Base-by-base conservation (phyloP, 2,797 vertebrate species). In the Adelosebastes latens region DNA sequence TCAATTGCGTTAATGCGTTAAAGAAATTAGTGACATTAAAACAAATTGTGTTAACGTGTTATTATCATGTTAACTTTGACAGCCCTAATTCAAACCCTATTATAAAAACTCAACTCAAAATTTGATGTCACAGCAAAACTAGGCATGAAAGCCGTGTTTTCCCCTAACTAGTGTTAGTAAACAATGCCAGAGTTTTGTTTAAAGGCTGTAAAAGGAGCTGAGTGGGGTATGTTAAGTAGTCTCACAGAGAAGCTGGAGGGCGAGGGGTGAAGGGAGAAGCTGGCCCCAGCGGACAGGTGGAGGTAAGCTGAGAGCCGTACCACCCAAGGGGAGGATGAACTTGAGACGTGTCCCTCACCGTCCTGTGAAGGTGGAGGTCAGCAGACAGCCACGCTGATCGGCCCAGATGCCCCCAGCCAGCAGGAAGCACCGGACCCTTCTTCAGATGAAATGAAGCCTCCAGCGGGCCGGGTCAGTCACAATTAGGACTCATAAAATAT, bases 401-500 rank as follows among this genome's bases (percentile, higher is more conserved):
- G 86, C 86, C 58, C 14, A 76, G 90, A 88, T 86, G 82, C 83
- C 87, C 20, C 87, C 88, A 80, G 79, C 86, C 89, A 75, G 83
- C 78, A 31, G 84, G 82, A 78, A 81, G 85, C 83, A 78, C 74
- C 7, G n/a, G 66, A 84, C 79, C 85, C 85, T 71, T 80, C 87
- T 90, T 83, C 77, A 68, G 83, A 92, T 93, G 92, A 93, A 95
- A 93, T 84, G 85, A 90, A 92, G 92, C 92, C 93, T 92, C 82
- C 82, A 8, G 81, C 18, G 2, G 90, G 85, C 88, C 79, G 61
- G 94, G 94, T 95, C 95, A 93, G 85, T 79, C 89, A 85, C 95
- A 95, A 96, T 96, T 96, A 96, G 95, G 95, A 94, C 90, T 94
- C 95, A 95, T 96, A 95, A 96, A 95, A 94, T 95, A 95, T 94